Base-by-base conservation (phyloP, 2,113 vertebrate species). In the Lepus europaeus region DNA sequence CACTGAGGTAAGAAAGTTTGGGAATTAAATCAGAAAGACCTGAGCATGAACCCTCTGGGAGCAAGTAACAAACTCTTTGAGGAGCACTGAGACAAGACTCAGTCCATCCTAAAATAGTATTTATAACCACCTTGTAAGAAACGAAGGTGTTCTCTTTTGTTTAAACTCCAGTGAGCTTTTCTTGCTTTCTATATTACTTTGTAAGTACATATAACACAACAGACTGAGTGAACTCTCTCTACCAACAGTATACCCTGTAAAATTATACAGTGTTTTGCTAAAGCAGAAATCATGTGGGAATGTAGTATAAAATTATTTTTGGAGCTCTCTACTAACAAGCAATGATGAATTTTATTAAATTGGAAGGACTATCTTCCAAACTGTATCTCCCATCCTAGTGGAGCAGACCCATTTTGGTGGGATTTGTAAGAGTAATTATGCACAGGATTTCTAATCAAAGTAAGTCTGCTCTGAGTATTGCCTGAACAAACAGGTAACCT, bases 321-420 rank as follows among this genome's bases (percentile, higher is more conserved):
- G 8, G 63, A 63, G 12, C 1, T 81, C n/a, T 89, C 73, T 69
- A 17, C 63, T 66, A 69, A 77, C 16, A 64, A 16, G 73, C 79
- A 76, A 36, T 16, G 2, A 13, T 87, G 14, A 25, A 61, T 85
- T 91, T 69, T 91, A 19, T 59, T 87, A 23, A 84, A 82, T 90
- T 78, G 77, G 12, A 25, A 93, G 14, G 33, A 79, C 29, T 59
- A 13, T 45, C 22, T 94, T 77, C 61, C n/a, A 91, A 68, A 93
- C 31, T 39, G 0, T n/a, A 10, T 88, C 70, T 76, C 76, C 36
- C 7, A 19, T 7, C 9, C 69, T 33, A 69, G 27, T 8, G 53
- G 63, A 66, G 23, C 3, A 70, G 13, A 66, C 4, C 6, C 6
- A 2, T 69, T 91, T 83, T 4, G 86, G 80, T 51, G 31, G n/a